These are phyloP conservation scores for Brienomyrus longianalis DNA, from an alignment of 2,113 vertebrate species.

Conservation along the genomic window DNA sequence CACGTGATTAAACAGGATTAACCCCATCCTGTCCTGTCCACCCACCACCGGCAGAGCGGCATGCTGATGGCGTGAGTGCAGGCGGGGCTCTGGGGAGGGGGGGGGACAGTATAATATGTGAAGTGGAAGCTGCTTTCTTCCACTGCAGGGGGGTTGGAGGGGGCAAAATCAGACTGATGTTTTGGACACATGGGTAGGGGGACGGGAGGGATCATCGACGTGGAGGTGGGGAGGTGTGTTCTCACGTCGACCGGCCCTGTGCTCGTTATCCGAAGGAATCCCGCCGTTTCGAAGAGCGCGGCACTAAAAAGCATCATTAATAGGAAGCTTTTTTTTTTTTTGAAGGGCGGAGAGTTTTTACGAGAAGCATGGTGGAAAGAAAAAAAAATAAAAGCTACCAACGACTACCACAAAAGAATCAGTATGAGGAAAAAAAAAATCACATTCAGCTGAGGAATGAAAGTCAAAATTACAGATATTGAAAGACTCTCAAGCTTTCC, in stretches of 20 bases:
- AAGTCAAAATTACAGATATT: slow-evolving; percentile 49
- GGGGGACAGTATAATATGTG: background rate
- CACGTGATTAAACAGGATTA: slow-evolving; percentile 17
- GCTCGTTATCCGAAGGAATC: slow-evolving; percentile 12
- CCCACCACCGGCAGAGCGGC: slow-evolving; percentile 20
- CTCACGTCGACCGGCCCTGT: background rate
- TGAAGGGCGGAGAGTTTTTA: slow-evolving; percentile 16
- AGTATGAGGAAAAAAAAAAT: slow-evolving; percentile 28
- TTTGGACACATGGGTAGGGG: background rate
- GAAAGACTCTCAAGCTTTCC: slow-evolving; percentile 46
- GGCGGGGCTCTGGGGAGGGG: background rate
- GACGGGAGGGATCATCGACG: background rate
- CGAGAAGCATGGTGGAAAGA: slow-evolving; percentile 10
- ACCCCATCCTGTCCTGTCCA: background rate
- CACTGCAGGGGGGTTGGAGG: background rate
- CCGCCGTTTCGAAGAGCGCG: slow-evolving; percentile 19
- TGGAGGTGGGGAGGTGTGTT: background rate
- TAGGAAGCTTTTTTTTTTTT: background rate
- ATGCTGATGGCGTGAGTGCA: slow-evolving; percentile 32
- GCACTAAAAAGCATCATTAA: slow-evolving; percentile 25
- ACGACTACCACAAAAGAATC: slow-evolving; percentile 31
- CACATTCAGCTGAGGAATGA: slow-evolving; percentile 34
- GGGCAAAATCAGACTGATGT: background rate
- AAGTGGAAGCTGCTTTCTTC: background rate
- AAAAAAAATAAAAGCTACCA: slow-evolving; percentile 21